These are phyloP conservation scores for Sarcophaga variegata DNA, from an alignment of 2,888 invertebrate genomes.

Conservation along the genomic window DNA sequence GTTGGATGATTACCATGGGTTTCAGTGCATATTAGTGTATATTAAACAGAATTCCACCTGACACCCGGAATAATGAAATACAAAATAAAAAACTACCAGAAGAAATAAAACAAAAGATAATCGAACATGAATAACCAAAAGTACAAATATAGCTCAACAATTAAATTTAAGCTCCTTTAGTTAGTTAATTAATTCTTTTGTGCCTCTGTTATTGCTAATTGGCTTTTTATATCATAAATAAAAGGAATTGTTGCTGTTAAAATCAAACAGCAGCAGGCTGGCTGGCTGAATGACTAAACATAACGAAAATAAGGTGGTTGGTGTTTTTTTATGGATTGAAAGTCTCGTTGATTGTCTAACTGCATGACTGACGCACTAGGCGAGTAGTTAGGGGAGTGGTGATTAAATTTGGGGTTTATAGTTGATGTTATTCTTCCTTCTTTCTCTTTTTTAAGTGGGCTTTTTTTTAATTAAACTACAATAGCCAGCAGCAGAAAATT, in stretches of 20 bases:
- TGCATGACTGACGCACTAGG: no score
- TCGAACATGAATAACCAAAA: neutral
- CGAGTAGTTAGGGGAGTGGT: neutral
- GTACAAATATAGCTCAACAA: neutral
- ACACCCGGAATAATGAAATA: no score
- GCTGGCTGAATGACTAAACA: constrained; percentile 1
- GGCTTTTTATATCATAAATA: constrained; percentile 27
- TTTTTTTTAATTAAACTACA: neutral
- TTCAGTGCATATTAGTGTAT: no score
- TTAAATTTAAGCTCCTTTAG: neutral
- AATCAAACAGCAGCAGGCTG: constrained; percentile 17
- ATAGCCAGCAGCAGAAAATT: neutral
- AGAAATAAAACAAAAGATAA: neutral
- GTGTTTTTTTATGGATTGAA: constrained; percentile 20
- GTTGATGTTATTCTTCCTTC: neutral
- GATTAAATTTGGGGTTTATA: constrained; percentile 44
- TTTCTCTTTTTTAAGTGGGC: no score
- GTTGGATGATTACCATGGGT: no score
- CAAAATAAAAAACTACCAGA: neutral
- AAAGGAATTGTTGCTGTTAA: constrained; percentile 40
- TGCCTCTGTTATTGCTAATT: constrained; percentile 8
- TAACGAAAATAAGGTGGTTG: constrained; percentile 12
- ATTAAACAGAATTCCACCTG: no score
- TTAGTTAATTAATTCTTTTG: constrained; percentile 21
- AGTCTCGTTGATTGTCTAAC: no score